phyloP scores from a whole-genome alignment of 92 coral and sea anemone species.

The Bergia puertoricense region DNA sequence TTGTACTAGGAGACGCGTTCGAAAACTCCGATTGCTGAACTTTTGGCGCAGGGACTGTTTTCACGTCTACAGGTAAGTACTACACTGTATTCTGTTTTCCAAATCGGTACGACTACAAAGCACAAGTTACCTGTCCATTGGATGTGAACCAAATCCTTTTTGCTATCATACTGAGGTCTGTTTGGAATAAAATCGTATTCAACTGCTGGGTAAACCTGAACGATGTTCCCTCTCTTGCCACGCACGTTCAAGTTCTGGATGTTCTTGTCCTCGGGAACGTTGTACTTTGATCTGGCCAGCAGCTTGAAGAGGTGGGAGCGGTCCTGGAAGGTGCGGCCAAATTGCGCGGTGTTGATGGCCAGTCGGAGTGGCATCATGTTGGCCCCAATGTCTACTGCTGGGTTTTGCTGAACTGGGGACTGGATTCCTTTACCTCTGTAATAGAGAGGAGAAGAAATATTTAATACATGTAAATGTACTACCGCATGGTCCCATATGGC shows the following conservation, averaged over 20 bases:
- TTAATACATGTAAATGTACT: no score
- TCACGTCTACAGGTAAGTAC: no score
- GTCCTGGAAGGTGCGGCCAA: slow-evolving; percentile 97
- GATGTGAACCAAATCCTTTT: slow-evolving; percentile 73
- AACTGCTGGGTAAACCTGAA: slow-evolving; percentile 93
- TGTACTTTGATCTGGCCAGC: slow-evolving; percentile 53
- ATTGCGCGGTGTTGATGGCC: slow-evolving; percentile 97
- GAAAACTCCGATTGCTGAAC: no score
- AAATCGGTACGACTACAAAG: not conserved
- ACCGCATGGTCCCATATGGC: no score
- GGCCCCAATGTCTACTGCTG: slow-evolving; percentile 83
- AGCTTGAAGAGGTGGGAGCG: slow-evolving; percentile 83
- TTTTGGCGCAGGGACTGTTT: no score
- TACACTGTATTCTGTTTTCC: no score
- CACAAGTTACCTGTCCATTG: slow-evolving; percentile 89
- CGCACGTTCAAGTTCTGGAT: slow-evolving; percentile 90
- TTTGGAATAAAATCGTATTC: slow-evolving; percentile 95
- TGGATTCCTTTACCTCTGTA: slow-evolving; percentile 53
- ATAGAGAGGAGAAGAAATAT: not conserved
- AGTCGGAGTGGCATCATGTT: slow-evolving; percentile 75
- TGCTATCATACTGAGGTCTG: slow-evolving; percentile 52
- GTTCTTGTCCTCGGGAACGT: slow-evolving; percentile 61
- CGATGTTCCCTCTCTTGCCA: slow-evolving; percentile 96
- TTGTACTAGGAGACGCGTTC: no score
- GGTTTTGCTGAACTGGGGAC: slow-evolving; percentile 89